Evolutionary conservation across 2,113 vertebrate species (phyloP).

Genomic region (Seriola dumerili): DNA sequence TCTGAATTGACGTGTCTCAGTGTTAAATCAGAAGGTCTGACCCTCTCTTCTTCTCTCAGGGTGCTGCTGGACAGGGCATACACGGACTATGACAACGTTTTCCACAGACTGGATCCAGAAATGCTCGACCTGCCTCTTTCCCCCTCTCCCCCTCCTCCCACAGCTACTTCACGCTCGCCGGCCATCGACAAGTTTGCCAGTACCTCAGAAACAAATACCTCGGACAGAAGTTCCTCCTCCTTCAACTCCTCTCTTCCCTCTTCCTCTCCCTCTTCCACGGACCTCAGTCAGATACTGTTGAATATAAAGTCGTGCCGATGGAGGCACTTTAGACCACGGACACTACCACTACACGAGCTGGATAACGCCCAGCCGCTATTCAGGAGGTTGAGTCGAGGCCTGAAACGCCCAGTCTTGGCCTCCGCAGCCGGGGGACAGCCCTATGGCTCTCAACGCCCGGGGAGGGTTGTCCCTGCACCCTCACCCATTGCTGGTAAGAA

Average conservation of each 20-base stretch:
- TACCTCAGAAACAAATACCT: conserved; percentile 98
- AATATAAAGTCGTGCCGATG: conserved; percentile 98
- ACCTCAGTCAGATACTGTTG: conserved; percentile 97
- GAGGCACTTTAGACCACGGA: conserved; percentile 99
- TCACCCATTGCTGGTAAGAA: conserved; percentile 72
- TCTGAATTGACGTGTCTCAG: background rate
- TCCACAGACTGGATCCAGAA: conserved; percentile 91
- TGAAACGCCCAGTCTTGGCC: conserved; percentile 82
- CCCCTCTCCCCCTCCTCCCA: conserved; percentile 82
- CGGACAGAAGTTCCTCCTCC: conserved; percentile 88
- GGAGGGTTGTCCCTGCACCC: conserved; percentile 55
- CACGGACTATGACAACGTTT: conserved; percentile 89
- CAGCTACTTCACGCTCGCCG: conserved; percentile 62
- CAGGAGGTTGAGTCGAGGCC: conserved; percentile 86
- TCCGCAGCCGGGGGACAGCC: conserved; percentile 47
- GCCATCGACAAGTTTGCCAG: conserved; percentile 87
- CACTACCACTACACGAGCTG: conserved; percentile 90
- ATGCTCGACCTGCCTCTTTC: conserved; percentile 87
- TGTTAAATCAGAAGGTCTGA: background rate
- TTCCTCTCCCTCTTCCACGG: conserved; percentile 81
- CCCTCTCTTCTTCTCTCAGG: conserved; percentile 76
- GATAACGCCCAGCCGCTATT: conserved; percentile 81
- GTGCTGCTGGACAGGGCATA: conserved; percentile 93
- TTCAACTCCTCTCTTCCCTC: conserved; percentile 52
- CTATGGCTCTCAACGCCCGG: conserved; percentile 49